Base-by-base conservation (phyloP, 2,888 invertebrate genomes). In the Rambutsinella grinnellia region DNA sequence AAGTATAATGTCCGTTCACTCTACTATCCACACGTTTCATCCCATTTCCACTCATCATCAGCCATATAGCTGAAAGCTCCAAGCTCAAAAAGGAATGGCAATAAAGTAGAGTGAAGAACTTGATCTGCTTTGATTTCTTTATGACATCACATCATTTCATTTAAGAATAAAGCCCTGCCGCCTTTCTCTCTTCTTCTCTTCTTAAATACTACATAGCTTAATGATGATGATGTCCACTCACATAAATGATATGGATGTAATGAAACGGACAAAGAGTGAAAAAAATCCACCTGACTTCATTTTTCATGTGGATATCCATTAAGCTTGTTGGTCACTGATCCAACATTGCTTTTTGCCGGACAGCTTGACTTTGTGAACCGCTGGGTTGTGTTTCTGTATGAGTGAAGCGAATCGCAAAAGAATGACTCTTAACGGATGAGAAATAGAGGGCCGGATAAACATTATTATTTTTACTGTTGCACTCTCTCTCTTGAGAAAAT, bases 61-160 rank as follows among this genome's bases (percentile, higher is more conserved):
- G n/a, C n/a, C n/a, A n/a, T n/a, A n/a, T n/a, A n/a, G n/a, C n/a
- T n/a, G n/a, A n/a, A 46, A 75, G 68, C 68, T 68, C 61, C 67
- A 68, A 67, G 68, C 75, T 75, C 62, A 68, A 75, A 75, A 75
- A 75, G 75, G 75, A 75, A 68, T 75, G 75, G 75, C 68, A 75
- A 68, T 75, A 75, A 75, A 75, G 56, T 75, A 68, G 75, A 75
- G 75, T 75, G 75, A 60, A 75, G 75, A 75, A 75, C 60, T 75
- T 75, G 75, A 75, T 75, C 75, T 75, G 67, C 75, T 75, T 75
- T 75, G 75, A 75, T 75, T 74, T 75, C 75, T 75, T 68, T 75
- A 75, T 62, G 68, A 68, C 62, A 75, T 67, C 19, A n/a, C n/a
- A n/a, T n/a, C n/a, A n/a, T n/a, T n/a, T n/a, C n/a, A n/a, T n/a